phyloP scores from a whole-genome alignment of 2,888 invertebrate species.

The Heliconius cydno region DNA sequence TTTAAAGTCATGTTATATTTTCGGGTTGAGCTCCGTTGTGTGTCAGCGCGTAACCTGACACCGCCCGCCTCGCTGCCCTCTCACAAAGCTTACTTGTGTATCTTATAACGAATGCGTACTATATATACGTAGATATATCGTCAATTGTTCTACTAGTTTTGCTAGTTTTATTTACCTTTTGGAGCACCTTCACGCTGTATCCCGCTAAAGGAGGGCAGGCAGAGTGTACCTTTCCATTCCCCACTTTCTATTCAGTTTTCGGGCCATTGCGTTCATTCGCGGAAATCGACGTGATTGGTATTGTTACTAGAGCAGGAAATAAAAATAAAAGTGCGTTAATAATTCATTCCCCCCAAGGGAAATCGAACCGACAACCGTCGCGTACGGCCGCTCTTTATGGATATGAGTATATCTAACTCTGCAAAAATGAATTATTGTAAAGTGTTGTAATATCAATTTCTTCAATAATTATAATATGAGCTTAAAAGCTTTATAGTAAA shows the following conservation, averaged over 20 bases:
- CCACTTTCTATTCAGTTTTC: not conserved
- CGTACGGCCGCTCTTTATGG: not conserved
- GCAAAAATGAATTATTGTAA: too few species aligned
- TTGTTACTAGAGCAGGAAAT: not conserved
- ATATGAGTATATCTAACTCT: too few species aligned
- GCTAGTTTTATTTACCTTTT: not conserved
- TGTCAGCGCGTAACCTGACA: conserved; percentile 12
- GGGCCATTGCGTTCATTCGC: not conserved
- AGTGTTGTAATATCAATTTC: too few species aligned
- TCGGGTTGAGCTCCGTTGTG: conserved; percentile 30
- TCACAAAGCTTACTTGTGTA: conserved; percentile 16
- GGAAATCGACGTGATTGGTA: not conserved
- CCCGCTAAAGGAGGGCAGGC: not conserved
- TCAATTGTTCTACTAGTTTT: not conserved
- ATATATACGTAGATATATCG: not conserved
- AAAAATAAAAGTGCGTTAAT: too few species aligned
- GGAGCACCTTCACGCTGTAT: not conserved
- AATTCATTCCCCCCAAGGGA: not conserved
- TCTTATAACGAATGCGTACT: not conserved
- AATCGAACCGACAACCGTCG: not conserved
- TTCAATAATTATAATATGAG: too few species aligned
- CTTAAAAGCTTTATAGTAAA: too few species aligned
- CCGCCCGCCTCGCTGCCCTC: conserved; percentile 22
- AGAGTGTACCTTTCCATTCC: not conserved
- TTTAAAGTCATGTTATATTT: conserved; percentile 34